phyloP scores from a whole-genome alignment of 2,888 invertebrate genomes.

The Thymelicus sylvestris region DNA sequence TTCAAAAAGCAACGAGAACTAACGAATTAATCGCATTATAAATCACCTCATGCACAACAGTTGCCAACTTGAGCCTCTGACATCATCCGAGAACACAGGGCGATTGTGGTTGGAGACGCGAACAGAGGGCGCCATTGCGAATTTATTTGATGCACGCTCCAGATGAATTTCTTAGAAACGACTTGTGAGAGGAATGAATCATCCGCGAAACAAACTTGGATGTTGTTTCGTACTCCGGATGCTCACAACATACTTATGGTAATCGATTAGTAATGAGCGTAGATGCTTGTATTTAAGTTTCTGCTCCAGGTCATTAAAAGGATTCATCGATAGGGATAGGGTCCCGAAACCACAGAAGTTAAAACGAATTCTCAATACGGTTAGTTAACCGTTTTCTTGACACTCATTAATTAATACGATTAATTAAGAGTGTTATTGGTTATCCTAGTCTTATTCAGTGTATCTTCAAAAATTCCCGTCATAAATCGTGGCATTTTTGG shows the following conservation, averaged over 20 bases:
- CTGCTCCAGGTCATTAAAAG: not conserved
- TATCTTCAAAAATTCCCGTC: too few species aligned
- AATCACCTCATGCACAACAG: conserved; percentile 42
- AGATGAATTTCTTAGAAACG: conserved; percentile 44
- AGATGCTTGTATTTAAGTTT: conserved; percentile 1
- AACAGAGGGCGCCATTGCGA: conserved; percentile 38
- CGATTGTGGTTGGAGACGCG: conserved; percentile 16
- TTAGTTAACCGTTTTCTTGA: too few species aligned
- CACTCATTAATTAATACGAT: too few species aligned
- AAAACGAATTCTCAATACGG: too few species aligned
- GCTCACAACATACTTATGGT: conserved; percentile 17
- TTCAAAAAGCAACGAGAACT: conserved; percentile 23
- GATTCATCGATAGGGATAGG: not conserved
- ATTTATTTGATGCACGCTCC: conserved; percentile 31
- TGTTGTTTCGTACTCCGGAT: conserved; percentile 30
- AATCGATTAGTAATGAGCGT: conserved; percentile 13
- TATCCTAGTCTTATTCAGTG: not conserved
- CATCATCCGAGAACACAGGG: conserved; percentile 38
- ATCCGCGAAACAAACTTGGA: conserved; percentile 35
- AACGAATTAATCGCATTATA: conserved; percentile 36
- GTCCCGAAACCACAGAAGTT: too few species aligned
- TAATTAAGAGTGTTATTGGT: too few species aligned
- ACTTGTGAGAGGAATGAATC: conserved; percentile 39
- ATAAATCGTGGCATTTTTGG: too few species aligned
- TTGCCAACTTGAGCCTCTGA: conserved; percentile 42